A percentile compares a stretch with the other conserved stretches of the same genome.
These are phyloP conservation scores for Astropecten irregularis DNA, from an alignment of 53 echinoderm and acorn worm genomes.

Conservation along the genomic window DNA sequence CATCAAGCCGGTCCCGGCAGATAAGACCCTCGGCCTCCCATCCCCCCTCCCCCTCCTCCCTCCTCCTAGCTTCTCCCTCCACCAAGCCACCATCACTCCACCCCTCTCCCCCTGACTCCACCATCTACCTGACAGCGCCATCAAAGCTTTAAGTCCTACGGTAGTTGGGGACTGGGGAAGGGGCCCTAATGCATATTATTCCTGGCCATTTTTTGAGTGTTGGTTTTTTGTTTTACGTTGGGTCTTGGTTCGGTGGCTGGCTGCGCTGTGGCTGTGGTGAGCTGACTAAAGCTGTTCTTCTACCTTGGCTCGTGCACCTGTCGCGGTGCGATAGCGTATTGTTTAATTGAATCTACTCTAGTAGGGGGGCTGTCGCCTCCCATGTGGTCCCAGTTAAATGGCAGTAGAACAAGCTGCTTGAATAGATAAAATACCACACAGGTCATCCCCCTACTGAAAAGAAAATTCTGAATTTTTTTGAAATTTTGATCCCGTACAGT, in stretches of 20 bases:
- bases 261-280: background rate
- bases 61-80: too few relatives aligned
- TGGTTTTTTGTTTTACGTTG: too few relatives aligned
- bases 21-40: too few relatives aligned
- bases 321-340: background rate
- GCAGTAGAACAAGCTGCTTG: background rate
- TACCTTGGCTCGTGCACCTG: slow-evolving; percentile 25
- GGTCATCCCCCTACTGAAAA: too few relatives aligned
- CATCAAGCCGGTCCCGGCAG: slow-evolving; percentile 1
- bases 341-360: slow-evolving; percentile 52
- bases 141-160: too few relatives aligned
- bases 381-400: background rate
- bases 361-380: background rate
- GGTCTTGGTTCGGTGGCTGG: background rate
- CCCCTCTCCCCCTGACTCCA: too few relatives aligned
- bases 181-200: too few relatives aligned
- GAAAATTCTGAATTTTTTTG: too few relatives aligned
- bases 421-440: background rate
- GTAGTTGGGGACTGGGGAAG: background rate
- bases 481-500: too few relatives aligned
- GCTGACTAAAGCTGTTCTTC: slow-evolving; percentile 12
- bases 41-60: too few relatives aligned
- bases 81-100: too few relatives aligned
- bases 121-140: slow-evolving; percentile 13
- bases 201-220: too few relatives aligned